Conservation (phyloP, 1,140 invertebrate genomes). For the Drosophila serrata region DNA sequence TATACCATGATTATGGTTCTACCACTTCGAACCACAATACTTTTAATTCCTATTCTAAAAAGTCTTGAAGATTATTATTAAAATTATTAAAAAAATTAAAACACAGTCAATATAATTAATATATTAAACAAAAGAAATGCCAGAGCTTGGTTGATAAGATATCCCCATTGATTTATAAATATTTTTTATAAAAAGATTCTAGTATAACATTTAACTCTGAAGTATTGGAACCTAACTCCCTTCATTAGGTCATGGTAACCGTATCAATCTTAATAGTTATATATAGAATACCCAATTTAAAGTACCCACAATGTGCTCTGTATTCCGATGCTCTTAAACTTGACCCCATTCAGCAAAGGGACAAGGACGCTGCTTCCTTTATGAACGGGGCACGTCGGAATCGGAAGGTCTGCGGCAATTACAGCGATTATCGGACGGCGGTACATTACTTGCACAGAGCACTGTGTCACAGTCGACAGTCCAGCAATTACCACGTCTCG, state of each 20-base stretch:
- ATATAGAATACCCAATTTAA: conserved; percentile 2
- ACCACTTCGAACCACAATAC: neutral
- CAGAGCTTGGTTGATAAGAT: neutral
- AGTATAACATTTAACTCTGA: neutral
- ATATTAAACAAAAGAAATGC: neutral
- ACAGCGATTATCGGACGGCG: conserved; percentile 48
- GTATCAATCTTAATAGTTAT: neutral
- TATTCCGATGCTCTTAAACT: conserved; percentile 61
- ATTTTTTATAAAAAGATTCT: neutral
- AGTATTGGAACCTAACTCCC: neutral
- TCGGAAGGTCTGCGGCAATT: conserved; percentile 42
- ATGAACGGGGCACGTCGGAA: conserved; percentile 45
- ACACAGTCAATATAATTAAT: neutral
- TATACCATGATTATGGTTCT: neutral
- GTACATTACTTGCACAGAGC: neutral
- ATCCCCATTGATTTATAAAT: neutral
- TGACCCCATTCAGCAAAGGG: conserved; percentile 58
- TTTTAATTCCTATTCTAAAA: neutral
- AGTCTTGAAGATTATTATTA: neutral
- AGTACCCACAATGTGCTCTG: neutral
- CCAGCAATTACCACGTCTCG: conserved; percentile 51
- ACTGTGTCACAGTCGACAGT: conserved; percentile 4
- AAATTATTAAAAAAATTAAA: too few species aligned
- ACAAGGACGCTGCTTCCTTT: conserved; percentile 54
- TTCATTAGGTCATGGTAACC: neutral